Percentiles rank a stretch among this genome's conserved stretches.
These are phyloP conservation scores for Apocheima hispidaria DNA, from an alignment of 2,888 invertebrate species.

Conservation along the genomic window DNA sequence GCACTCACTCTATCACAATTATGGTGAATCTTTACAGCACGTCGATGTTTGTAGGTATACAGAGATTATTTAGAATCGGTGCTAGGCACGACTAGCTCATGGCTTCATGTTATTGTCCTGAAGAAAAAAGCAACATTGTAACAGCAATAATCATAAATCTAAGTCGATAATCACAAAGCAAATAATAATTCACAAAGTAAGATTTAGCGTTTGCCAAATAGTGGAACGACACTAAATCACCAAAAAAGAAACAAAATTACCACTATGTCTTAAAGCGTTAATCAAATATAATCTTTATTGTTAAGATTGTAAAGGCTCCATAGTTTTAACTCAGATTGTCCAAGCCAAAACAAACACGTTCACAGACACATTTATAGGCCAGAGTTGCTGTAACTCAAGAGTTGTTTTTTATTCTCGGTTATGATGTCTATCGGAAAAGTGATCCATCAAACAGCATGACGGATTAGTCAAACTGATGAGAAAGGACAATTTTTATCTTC, in stretches of 20 bases:
- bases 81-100: constrained; percentile 27
- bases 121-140: constrained; percentile 10
- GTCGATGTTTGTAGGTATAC: constrained; percentile 8
- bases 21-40: background rate
- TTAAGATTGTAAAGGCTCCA: too few species aligned
- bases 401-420: constrained; percentile 31
- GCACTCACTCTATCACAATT: constrained; percentile 6
- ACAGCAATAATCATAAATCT: constrained; percentile 15
- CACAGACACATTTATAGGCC: background rate
- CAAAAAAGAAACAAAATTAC: too few species aligned
- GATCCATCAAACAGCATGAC: constrained; percentile 55
- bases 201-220: background rate
- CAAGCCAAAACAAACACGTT: too few species aligned
- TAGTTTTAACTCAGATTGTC: background rate
- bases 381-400: background rate
- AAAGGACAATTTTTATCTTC: constrained; percentile 29
- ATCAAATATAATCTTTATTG: too few species aligned
- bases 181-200: constrained; percentile 12
- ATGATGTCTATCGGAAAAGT: constrained; percentile 33
- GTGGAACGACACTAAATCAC: background rate
- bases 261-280: background rate
- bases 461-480: constrained; percentile 43
- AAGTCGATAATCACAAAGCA: constrained; percentile 4
- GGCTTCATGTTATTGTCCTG: constrained; percentile 8
- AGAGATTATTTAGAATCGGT: constrained; percentile 10